A percentile compares a stretch with the other conserved stretches of the same genome.
Conservation (phyloP, 2,113 vertebrate genomes). For the Charadrius vociferus region DNA sequence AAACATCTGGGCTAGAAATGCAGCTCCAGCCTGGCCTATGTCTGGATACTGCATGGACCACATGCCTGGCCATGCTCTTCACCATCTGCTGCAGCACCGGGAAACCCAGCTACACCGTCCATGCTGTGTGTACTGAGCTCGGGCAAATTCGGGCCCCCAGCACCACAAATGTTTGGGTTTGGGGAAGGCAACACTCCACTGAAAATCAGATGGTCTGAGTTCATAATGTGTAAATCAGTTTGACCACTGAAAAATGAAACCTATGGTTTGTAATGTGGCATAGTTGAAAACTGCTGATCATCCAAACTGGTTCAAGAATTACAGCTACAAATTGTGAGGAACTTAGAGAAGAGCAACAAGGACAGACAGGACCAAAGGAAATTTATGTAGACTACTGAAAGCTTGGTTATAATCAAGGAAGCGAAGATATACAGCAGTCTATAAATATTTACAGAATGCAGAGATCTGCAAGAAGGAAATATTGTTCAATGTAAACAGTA, state of each 20-base stretch:
- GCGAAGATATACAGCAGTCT: neutral
- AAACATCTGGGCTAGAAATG: neutral
- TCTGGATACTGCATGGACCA: neutral
- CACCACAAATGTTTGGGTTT: neutral
- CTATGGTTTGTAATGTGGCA: fast-evolving
- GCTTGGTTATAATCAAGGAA: neutral
- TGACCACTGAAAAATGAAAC: neutral
- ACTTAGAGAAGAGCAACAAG: neutral
- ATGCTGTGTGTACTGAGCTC: neutral
- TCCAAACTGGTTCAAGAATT: neutral
- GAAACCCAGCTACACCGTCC: neutral
- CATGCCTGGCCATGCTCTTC: neutral
- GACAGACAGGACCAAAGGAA: neutral
- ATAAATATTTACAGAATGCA: neutral
- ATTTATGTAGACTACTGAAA: neutral
- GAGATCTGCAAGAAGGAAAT: neutral
- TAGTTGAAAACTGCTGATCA: neutral
- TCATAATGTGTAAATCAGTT: neutral
- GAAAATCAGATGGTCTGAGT: neutral
- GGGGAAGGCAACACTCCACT: neutral
- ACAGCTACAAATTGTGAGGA: neutral
- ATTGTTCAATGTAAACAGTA: neutral
- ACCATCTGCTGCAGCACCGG: neutral
- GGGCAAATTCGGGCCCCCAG: neutral
- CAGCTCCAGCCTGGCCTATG: neutral